Base-by-base conservation (phyloP, 2,797 vertebrate species). In the Acrossocheilus fasciatus region DNA sequence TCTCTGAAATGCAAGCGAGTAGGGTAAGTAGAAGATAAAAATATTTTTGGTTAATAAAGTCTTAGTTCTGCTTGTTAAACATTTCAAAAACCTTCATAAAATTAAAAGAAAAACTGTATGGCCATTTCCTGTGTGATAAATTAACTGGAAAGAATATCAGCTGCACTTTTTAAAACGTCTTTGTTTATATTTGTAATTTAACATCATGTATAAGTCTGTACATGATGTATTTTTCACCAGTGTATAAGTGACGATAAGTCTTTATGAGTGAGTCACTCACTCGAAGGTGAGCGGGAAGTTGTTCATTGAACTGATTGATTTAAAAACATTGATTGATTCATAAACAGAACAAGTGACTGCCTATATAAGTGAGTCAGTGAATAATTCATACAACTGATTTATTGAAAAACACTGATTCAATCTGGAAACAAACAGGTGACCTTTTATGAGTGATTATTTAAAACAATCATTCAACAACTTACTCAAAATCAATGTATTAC, bases 1-100 rank as follows among this genome's bases (percentile, higher is more conserved):
- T 96, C 52, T 98, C 97, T 98, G 94, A 62, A 72, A 86, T 34
- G 7, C 30, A 68, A 68, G 17, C 4, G 34, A 83, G 11, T 69
- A 52, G 12, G 12, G 6, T 59, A n/a, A 78, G 52, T 41, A 39
- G 50, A n/a, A n/a, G 52, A n/a, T 18, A 76, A 36, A 23, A 1
- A 39, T 23, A 39, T 14, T 6, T 54, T 52, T 54, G 17, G 23
- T 9, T 23, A 34, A 45, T 47, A 54, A 52, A 54, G 30, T 45
- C 5, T 43, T 72, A 7, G 69, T 43, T 43, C 69, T 41, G 4
- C 4, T 41, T 20, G 4, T 74, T 30, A 75, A 50, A 75, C 47
- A 52, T 20, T 10, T 47, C 12, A 47, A 47, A 73, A 75, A 17
- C 4, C 66, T 69, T 39, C 20, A 39, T 11, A 69, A 20, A 10